Conservation (phyloP, 1,140 invertebrate species). For the Tetranychus urticae region DNA sequence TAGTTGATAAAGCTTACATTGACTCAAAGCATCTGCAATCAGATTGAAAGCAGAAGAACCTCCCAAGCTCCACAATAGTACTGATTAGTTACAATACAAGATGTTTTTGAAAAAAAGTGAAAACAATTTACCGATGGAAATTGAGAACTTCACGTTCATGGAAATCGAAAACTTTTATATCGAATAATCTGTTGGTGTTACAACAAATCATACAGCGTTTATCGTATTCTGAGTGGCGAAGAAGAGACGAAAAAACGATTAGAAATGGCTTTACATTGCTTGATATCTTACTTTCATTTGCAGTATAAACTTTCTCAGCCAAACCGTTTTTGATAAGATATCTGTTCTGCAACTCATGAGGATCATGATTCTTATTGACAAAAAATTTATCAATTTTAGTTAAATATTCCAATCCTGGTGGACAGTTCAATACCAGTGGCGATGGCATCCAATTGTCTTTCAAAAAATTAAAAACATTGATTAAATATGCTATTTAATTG, state of each 20-base stretch:
- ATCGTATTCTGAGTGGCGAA: slow-evolving; percentile 19
- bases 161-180: slow-evolving; percentile 60
- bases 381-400: slow-evolving; percentile 6
- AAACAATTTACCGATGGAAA: slow-evolving; percentile 14
- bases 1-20: too few species aligned
- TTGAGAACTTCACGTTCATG: slow-evolving; percentile 52
- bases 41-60: too few species aligned
- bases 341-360: slow-evolving; percentile 46
- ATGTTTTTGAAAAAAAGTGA: too few species aligned
- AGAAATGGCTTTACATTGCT: too few species aligned
- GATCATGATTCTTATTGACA: slow-evolving; percentile 10
- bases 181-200: slow-evolving; percentile 44
- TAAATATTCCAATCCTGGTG: slow-evolving; percentile 10
- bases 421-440: not conserved
- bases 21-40: too few species aligned
- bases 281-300: slow-evolving; percentile 33
- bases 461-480: too few species aligned
- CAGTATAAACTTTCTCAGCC: slow-evolving; percentile 58
- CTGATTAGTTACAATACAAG: too few species aligned
- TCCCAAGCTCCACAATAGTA: too few species aligned
- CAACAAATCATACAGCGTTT: slow-evolving; percentile 49
- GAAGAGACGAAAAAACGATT: not conserved
- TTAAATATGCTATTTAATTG: too few species aligned
- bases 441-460: too few species aligned
- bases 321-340: slow-evolving; percentile 43